Conservation (phyloP, 2,888 invertebrate species). For the Cosmopolites sordidus region DNA sequence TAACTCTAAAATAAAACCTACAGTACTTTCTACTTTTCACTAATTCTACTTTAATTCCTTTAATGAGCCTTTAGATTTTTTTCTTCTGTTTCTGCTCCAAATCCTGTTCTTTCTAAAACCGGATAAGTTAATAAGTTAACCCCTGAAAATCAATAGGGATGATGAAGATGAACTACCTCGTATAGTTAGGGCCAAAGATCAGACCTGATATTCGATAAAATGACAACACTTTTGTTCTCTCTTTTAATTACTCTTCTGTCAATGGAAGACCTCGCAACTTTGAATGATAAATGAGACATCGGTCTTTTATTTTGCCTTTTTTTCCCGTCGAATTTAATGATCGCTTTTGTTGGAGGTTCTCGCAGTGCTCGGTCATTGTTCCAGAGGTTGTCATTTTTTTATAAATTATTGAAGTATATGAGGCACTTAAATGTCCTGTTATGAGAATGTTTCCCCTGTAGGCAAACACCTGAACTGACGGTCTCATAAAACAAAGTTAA, state of each 20-base stretch:
- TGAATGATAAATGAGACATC: conserved; percentile 32
- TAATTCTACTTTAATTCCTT: too few relatives aligned
- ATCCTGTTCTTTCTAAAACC: too few relatives aligned
- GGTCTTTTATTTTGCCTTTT: conserved; percentile 29
- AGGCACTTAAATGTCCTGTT: neutral
- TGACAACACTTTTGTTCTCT: conserved; percentile 17
- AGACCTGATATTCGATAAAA: conserved; percentile 6
- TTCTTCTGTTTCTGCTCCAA: too few relatives aligned
- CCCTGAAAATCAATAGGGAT: too few relatives aligned
- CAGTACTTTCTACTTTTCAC: too few relatives aligned
- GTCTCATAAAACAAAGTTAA: too few relatives aligned
- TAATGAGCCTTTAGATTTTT: too few relatives aligned
- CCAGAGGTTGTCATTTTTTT: conserved; percentile 10
- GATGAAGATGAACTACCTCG: too few relatives aligned
- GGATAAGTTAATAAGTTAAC: too few relatives aligned
- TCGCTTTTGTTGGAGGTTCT: conserved; percentile 19
- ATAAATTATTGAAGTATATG: conserved; percentile 12
- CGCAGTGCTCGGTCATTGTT: conserved; percentile 12
- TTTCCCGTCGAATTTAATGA: conserved; percentile 24
- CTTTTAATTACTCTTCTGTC: conserved; percentile 31
- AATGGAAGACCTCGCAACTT: conserved; percentile 28
- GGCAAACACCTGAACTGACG: too few relatives aligned
- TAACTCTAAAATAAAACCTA: too few relatives aligned
- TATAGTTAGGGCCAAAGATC: too few relatives aligned
- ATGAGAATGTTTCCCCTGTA: neutral